Evolutionary conservation across 1,140 invertebrate genomes (phyloP), one percentile per base, ranked within the genome.

Genomic region (Procambarus virginalis): DNA sequence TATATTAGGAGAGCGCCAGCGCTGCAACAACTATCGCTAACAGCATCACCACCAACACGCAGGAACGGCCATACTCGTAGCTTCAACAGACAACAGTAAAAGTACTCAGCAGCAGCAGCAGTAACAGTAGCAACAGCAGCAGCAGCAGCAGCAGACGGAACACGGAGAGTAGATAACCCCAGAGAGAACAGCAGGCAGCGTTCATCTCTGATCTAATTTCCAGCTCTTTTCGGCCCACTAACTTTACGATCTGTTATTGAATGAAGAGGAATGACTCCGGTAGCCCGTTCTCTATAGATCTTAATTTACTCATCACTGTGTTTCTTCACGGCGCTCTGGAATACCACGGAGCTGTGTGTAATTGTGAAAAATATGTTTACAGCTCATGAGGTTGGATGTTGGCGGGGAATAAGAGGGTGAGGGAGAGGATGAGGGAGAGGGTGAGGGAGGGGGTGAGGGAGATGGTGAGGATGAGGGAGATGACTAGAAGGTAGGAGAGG

Each of bases 171-270:
- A 5, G 5, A 2, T 34, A 2, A 4, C 64, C 64, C 14, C 2
- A 17, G n/a, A 10, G n/a, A 6, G n/a, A 73, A 10, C 58, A 17
- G 34, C 58, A 9, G 34, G 12, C 51, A 55, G 34, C 80, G 80
- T 82, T 82, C 80, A 82, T 82, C 80, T 45, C 3, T 82, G 58
- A 82, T 82, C 58, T 82, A 68, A 82, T 82, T 82, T 64, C 17
- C 46, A 60, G 80, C 60, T 68, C 80, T 82, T 17, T 60, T 68
- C 60, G 5, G 58, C 14, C 34, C 22, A 3, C 22, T 64, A 64
- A 68, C 48, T 68, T 82, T 82, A 82, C 80, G 80, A 82, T 68
- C 80, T 48, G 22, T 64, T 82, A 82, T 82, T 82, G 80, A 82
- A 82, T 82, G 80, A 82, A 68, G 80, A 82, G 58, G 34, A 82